These are phyloP conservation scores for Crioceris asparagi DNA, from an alignment of 2,888 invertebrate species.

Conservation along the genomic window DNA sequence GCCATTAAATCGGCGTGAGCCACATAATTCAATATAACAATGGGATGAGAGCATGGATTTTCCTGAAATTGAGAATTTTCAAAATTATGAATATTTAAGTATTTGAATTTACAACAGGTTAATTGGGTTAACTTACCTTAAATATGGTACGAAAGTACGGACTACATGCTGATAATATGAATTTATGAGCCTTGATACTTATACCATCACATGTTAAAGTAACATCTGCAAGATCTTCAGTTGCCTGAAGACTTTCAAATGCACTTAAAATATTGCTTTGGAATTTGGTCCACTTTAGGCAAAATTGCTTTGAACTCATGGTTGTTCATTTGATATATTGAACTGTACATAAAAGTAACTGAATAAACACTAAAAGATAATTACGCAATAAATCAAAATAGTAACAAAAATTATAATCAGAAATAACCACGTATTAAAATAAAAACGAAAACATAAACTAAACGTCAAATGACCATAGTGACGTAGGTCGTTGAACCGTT, in stretches of 20 bases:
- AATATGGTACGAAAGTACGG: conserved; percentile 65
- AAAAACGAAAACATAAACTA: conserved; percentile 21
- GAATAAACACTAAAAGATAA: conserved; percentile 11
- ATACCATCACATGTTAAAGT: conserved; percentile 62
- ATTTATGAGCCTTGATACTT: conserved; percentile 63
- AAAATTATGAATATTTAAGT: conserved; percentile 12
- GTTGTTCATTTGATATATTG: conserved; percentile 10
- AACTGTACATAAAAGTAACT: conserved; percentile 11
- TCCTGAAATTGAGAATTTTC: conserved; percentile 39
- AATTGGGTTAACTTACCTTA: conserved; percentile 41
- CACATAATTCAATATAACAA: conserved; percentile 61
- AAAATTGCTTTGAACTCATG: conserved; percentile 49
- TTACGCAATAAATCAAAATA: conserved; percentile 2
- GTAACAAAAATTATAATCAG: conserved; percentile 12
- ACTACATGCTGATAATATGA: conserved; percentile 64
- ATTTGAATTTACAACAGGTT: conserved; percentile 2
- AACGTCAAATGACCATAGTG: too few species aligned
- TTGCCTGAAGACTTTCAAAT: conserved; percentile 56
- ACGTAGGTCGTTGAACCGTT: too few species aligned
- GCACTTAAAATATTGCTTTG: conserved; percentile 59
- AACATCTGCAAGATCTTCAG: conserved; percentile 62
- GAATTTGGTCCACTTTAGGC: conserved; percentile 66
- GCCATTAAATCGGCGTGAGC: conserved; percentile 55
- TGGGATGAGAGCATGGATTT: conserved; percentile 63
- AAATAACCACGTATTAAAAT: conserved; percentile 24